A percentile compares a stretch with the other conserved stretches of the same genome.
Conservation (phyloP, 2,113 vertebrate species). For the Mystacornis crossleyi region DNA sequence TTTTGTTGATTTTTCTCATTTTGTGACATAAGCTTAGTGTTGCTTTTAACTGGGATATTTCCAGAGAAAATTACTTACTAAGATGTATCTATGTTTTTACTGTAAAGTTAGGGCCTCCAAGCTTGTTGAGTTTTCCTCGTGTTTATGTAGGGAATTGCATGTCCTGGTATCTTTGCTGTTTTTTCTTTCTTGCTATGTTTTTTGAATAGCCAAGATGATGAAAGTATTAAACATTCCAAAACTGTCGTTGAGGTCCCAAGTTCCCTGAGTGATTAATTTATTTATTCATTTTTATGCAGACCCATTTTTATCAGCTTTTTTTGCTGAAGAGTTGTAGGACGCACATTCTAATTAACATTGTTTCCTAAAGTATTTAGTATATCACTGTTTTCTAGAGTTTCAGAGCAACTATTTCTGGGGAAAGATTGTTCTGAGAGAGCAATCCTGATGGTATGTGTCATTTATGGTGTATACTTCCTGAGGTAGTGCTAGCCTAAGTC, state of each 20-base stretch:
- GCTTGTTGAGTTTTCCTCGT: neutral
- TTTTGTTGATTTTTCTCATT: neutral
- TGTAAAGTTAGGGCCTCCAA: neutral
- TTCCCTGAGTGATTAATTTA: neutral
- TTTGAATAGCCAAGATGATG: neutral
- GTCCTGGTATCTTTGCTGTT: neutral
- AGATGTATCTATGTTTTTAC: neutral
- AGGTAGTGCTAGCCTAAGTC: neutral
- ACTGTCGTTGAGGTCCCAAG: neutral
- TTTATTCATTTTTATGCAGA: neutral
- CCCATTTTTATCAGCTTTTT: neutral
- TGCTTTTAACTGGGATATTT: slow-evolving; percentile 34
- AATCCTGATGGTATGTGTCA: neutral
- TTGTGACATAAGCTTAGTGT: neutral
- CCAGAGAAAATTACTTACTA: neutral
- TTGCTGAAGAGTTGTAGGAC: neutral
- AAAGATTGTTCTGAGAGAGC: neutral
- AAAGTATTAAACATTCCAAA: neutral
- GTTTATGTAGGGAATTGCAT: neutral
- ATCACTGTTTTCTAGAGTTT: neutral
- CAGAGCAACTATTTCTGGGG: neutral
- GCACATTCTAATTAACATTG: neutral
- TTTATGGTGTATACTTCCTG: neutral
- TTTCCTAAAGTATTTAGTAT: neutral
- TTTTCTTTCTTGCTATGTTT: neutral